A percentile compares a stretch with the other conserved stretches of the same genome.
Evolutionary conservation across 2,113 vertebrate species (phyloP).

Genomic region (Gymnobelideus leadbeateri): DNA sequence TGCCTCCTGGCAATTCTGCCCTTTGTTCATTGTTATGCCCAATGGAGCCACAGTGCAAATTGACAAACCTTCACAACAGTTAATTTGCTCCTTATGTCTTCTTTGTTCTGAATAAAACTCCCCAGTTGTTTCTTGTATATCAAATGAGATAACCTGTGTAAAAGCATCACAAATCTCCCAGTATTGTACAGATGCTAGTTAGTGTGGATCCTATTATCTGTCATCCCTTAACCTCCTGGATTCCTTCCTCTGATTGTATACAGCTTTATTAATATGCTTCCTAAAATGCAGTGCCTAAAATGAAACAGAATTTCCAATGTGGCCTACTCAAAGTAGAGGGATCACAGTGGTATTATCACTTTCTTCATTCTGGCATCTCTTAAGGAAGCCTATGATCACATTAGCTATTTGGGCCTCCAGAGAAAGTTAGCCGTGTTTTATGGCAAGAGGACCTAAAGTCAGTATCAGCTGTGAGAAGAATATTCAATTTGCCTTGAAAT

Average conservation of each 20-base stretch:
- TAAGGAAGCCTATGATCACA: neutral
- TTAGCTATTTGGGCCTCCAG: neutral
- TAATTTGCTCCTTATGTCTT: neutral
- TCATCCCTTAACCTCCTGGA: neutral
- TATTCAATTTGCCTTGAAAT: slow-evolving; percentile 26
- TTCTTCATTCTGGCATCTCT: neutral
- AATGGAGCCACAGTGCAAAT: neutral
- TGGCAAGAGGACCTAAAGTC: neutral
- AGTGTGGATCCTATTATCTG: neutral
- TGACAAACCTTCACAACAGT: neutral
- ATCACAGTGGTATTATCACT: neutral
- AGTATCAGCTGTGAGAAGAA: slow-evolving; percentile 23
- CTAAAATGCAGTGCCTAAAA: neutral
- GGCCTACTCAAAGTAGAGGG: neutral
- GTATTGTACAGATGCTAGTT: neutral
- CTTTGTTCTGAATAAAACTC: neutral
- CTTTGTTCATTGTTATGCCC: neutral
- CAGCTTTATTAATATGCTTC: neutral
- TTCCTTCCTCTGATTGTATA: neutral
- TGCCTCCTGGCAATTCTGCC: neutral
- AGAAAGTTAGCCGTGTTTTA: neutral
- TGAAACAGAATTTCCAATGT: neutral
- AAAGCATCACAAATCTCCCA: neutral
- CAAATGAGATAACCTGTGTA: neutral
- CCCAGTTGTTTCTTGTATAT: neutral